phyloP scores from a whole-genome alignment of 2,797 vertebrate genomes.

The Sylvilagus floridanus region DNA sequence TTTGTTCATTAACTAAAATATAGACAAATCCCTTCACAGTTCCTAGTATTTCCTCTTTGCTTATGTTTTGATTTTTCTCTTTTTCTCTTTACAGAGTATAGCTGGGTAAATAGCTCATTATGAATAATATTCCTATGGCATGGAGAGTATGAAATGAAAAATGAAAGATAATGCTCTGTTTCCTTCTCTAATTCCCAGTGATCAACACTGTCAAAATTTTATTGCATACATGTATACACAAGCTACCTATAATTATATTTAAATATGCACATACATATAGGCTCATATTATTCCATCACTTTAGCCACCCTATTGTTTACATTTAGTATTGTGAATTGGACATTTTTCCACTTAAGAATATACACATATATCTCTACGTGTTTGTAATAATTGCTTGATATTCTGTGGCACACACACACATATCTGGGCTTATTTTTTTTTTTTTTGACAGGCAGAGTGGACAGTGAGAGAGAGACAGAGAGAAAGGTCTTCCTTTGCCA shows the following conservation, averaged over 20 bases:
- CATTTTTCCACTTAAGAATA: neutral
- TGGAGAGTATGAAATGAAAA: conserved; percentile 13
- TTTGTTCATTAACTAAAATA: neutral
- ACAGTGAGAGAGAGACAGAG: no score
- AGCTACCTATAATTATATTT: neutral
- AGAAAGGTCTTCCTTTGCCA: no score
- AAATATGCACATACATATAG: neutral
- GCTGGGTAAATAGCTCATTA: neutral
- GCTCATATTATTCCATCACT: neutral
- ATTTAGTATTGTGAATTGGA: neutral
- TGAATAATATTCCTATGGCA: neutral
- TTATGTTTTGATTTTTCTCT: neutral
- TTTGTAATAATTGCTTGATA: neutral
- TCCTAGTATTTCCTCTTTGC: neutral
- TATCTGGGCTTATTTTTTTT: no score
- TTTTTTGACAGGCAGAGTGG: no score
- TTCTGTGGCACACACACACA: neutral
- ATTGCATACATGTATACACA: neutral
- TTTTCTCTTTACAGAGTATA: neutral
- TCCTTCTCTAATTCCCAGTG: neutral
- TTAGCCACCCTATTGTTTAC: neutral
- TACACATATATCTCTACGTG: neutral
- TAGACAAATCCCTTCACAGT: neutral
- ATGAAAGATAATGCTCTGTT: neutral
- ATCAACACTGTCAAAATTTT: conserved; percentile 12